phyloP scores from a whole-genome alignment of 2,113 vertebrate genomes.

The Picathartes gymnocephalus region DNA sequence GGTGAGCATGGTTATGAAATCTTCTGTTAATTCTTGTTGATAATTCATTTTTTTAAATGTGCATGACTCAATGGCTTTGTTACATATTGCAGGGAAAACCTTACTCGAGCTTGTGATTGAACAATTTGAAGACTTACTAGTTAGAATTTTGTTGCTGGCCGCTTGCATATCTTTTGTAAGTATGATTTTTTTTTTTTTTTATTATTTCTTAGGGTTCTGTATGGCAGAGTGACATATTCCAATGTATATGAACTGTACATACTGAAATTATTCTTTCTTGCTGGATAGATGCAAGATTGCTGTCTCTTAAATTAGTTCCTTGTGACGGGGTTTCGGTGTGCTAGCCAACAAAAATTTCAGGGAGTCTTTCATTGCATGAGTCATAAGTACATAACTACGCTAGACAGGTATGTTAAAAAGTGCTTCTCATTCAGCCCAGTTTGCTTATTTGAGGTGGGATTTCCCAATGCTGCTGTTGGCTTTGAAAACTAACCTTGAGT shows the following conservation, averaged over 20 bases:
- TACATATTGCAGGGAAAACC: slow-evolving; percentile 85
- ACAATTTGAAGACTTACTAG: slow-evolving; percentile 97
- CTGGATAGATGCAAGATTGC: not conserved
- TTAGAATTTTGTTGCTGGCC: slow-evolving; percentile 96
- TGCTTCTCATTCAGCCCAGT: not conserved
- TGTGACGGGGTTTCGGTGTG: not conserved
- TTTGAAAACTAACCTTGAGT: slow-evolving; percentile 52
- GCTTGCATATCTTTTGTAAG: slow-evolving; percentile 99
- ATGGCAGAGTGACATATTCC: not conserved
- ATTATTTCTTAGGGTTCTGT: not conserved
- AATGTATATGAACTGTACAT: not conserved
- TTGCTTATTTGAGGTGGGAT: slow-evolving; percentile 21
- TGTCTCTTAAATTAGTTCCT: not conserved
- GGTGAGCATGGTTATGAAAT: slow-evolving; percentile 72
- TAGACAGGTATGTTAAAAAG: not conserved
- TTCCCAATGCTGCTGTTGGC: slow-evolving; percentile 47
- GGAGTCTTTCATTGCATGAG: not conserved
- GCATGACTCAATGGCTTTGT: not conserved
- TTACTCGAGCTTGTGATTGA: slow-evolving; percentile 95
- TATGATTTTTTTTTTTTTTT: slow-evolving; percentile 46
- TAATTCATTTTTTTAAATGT: not conserved
- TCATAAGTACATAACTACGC: not conserved
- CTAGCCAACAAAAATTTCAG: not conserved
- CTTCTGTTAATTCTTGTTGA: not conserved
- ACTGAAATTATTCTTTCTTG: not conserved